Evolutionary conservation across 2,888 invertebrate genomes (phyloP).

Genomic region (Cosmorhoe ocellata): DNA sequence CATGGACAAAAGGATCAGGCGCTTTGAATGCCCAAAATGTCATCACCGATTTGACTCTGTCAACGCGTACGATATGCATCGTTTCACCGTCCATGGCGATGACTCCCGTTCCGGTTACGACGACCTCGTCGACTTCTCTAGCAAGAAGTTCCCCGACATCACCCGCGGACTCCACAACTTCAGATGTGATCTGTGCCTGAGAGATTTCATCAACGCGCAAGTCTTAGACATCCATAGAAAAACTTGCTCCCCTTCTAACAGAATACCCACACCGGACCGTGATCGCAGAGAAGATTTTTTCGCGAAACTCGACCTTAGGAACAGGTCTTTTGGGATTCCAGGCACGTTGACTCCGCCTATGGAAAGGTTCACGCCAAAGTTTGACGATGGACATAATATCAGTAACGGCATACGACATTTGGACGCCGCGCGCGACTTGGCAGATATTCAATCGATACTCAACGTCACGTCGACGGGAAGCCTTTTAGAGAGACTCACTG

Average conservation of each 20-base stretch:
- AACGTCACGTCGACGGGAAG: constrained; percentile 88
- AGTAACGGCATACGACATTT: constrained; percentile 71
- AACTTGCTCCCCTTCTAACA: constrained; percentile 62
- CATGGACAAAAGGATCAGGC: constrained; percentile 65
- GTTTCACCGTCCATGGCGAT: constrained; percentile 83
- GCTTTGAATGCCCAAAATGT: constrained; percentile 87
- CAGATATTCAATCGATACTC: constrained; percentile 92
- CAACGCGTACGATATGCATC: constrained; percentile 87
- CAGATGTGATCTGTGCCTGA: constrained; percentile 86
- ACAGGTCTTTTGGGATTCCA: constrained; percentile 83
- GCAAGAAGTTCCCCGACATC: constrained; percentile 90
- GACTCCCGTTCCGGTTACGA: constrained; percentile 85
- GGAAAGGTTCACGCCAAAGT: constrained; percentile 70
- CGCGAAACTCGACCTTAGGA: constrained; percentile 89
- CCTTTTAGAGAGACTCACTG: constrained; percentile 84
- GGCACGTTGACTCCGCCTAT: constrained; percentile 71
- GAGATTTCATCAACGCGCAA: constrained; percentile 87
- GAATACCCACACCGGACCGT: constrained; percentile 78
- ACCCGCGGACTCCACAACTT: constrained; percentile 86
- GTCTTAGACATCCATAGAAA: constrained; percentile 86
- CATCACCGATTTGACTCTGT: constrained; percentile 88
- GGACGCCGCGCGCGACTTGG: constrained; percentile 88
- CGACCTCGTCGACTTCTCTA: constrained; percentile 91
- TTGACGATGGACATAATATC: constrained; percentile 66
- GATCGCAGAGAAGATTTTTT: constrained; percentile 90